phyloP scores from a whole-genome alignment of 2,888 invertebrate genomes.

The Rhingia campestris region DNA sequence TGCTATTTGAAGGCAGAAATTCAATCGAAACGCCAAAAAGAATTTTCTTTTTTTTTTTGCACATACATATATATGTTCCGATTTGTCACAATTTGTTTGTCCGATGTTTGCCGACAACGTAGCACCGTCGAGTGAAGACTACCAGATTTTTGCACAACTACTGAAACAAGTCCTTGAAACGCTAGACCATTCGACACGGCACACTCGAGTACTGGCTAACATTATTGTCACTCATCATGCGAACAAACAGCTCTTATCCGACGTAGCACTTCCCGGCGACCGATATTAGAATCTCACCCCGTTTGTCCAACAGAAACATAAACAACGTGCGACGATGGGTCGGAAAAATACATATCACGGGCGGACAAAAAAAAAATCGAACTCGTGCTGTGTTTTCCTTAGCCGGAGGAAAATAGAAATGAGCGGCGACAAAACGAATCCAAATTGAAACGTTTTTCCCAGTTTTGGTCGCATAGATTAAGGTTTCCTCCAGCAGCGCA shows the following conservation, averaged over 20 bases:
- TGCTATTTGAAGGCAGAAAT: slow-evolving; percentile 19
- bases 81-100: slow-evolving; percentile 8
- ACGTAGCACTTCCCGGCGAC: slow-evolving; percentile 30
- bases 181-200: slow-evolving; percentile 17
- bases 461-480: slow-evolving; percentile 68
- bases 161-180: slow-evolving; percentile 6
- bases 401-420: slow-evolving; percentile 63
- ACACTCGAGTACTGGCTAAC: slow-evolving; percentile 49
- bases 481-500: slow-evolving; percentile 59
- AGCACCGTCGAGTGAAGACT: slow-evolving; percentile 1
- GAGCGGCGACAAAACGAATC: slow-evolving; percentile 68
- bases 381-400: slow-evolving; percentile 52
- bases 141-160: not conserved
- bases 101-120: not conserved
- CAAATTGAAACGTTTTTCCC: slow-evolving; percentile 73
- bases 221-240: slow-evolving; percentile 57
- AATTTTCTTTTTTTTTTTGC: slow-evolving; percentile 3
- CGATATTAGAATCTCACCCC: slow-evolving; percentile 63
- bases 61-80: not conserved
- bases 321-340: slow-evolving; percentile 38
- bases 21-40: slow-evolving; percentile 1
- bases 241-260: slow-evolving; percentile 57
- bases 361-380: slow-evolving; percentile 30
- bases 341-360: slow-evolving; percentile 46
- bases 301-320: slow-evolving; percentile 52